phyloP scores from a whole-genome alignment of 37 sponge, comb jelly and placozoan genomes.

The Halisarca cf. caerulea region DNA sequence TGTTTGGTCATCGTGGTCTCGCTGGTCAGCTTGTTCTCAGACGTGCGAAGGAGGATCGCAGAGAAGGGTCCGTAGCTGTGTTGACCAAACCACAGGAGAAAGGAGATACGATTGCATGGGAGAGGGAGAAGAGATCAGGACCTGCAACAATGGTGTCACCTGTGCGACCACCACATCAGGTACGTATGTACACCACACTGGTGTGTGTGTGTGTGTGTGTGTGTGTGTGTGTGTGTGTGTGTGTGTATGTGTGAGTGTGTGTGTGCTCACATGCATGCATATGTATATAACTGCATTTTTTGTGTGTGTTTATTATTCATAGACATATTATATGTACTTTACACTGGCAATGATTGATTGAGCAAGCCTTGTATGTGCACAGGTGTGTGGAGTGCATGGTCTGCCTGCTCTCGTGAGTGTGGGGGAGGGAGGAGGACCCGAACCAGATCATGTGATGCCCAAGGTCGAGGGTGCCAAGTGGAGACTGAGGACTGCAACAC shows the following conservation, averaged over 20 bases:
- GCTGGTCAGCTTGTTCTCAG: conserved; percentile 56
- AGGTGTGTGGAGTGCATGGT: conserved; percentile 63
- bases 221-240: no score
- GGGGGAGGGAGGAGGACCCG: conserved; percentile 50
- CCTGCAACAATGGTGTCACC: conserved; percentile 48
- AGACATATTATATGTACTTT: no score
- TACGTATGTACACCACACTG: no score
- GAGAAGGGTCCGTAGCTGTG: conserved; percentile 27
- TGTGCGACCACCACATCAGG: no score
- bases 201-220: no score
- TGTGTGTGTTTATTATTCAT: no score
- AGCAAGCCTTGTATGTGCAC: no score
- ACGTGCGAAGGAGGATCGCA: conserved; percentile 45
- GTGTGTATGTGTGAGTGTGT: no score
- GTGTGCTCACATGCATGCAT: no score
- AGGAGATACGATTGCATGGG: conserved; percentile 23
- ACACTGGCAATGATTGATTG: no score
- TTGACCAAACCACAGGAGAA: neutral
- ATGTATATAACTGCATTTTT: no score
- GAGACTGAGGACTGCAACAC: conserved; percentile 49
- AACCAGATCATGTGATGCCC: conserved; percentile 24
- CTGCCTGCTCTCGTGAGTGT: conserved; percentile 35
- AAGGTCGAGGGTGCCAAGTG: neutral
- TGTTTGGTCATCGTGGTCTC: conserved; percentile 26
- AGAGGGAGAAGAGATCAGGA: conserved; percentile 12